Evolutionary conservation across 2,888 invertebrate species (phyloP), one percentile per base, ranked within the genome.

Genomic region (Lampropteryx suffumata): DNA sequence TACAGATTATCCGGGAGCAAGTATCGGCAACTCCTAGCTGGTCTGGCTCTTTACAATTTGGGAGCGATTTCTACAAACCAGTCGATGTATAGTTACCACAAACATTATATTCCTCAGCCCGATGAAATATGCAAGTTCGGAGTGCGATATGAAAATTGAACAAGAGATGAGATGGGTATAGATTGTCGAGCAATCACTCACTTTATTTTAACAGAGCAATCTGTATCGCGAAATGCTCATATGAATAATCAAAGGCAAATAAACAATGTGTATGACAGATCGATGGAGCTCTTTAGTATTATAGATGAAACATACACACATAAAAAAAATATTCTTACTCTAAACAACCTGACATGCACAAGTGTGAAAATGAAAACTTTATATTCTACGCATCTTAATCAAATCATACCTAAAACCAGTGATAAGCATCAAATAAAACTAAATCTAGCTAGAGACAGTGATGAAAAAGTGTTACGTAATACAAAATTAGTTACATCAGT

Each of bases 31-130:
- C 43, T 66, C 11, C 39, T 66, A 13, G 43, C 64, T 12, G 63
- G 64, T 7, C 39, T 66, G 3, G 60, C 63, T 5, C 50, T 66
- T 2, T 62, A 61, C 43, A 66, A 66, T 21, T 43, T 66, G 1
- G 61, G 59, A 17, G 51, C 24, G 14, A 49, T 56, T 11, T 54
- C 58, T 7, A 28, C 45, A 17, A 46, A 34, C 13, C 28, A 41
- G 4, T 34, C 28, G 5, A 17, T 40, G 11, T 29, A 51, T 12
- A 14, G 33, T 13, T 35, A 55, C 7, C 51, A 57, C 17, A 48
- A 40, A 14, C 26, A 43, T 10, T 61, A 58, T 13, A 17, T 10
- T 1, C 54, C 53, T 36, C 21, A 48, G 39, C 53, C 57, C 1
- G 42, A 55, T 26, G 61, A 64, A 51, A 13, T 50, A 14, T 64